These are phyloP conservation scores for Protobothrops mucrosquamatus DNA, from an alignment of 2,113 vertebrate genomes.

Conservation along the genomic window DNA sequence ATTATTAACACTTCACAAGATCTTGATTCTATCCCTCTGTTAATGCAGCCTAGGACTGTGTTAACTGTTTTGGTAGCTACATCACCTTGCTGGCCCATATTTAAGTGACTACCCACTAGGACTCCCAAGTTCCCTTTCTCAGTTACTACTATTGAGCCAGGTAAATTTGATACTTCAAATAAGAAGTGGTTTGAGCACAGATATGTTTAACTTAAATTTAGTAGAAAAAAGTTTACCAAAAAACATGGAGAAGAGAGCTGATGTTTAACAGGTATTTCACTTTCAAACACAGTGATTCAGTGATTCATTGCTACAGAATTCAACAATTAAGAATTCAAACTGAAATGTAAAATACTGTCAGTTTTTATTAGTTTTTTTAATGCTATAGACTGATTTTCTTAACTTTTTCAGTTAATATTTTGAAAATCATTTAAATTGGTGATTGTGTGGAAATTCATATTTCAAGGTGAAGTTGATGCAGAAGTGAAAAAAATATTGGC, in stretches of 20 bases:
- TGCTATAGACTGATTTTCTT: not conserved
- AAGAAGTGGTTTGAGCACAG: not conserved
- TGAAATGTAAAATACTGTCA: conserved; percentile 16
- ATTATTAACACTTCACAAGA: not conserved
- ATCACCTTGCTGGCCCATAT: not conserved
- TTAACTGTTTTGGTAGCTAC: not conserved
- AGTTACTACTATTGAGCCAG: not conserved
- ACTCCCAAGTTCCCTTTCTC: not conserved
- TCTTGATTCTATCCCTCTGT: not conserved
- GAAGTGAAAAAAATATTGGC: not conserved
- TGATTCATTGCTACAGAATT: not conserved
- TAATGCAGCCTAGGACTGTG: not conserved
- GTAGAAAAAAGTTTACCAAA: not conserved
- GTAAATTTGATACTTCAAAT: not conserved
- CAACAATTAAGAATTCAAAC: conserved; percentile 1
- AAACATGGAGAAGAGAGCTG: not conserved
- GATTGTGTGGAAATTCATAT: not conserved
- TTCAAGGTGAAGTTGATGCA: accelerated
- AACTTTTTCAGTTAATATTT: conserved; percentile 5
- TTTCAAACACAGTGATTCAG: not conserved
- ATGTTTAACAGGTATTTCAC: not conserved
- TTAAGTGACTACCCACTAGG: not conserved
- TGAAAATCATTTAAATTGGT: conserved; percentile 22
- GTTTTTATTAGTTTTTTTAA: conserved; percentile 21
- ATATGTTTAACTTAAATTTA: not conserved